Base-by-base conservation (phyloP, 92 coral and sea anemone genomes). In the Porites rus region DNA sequence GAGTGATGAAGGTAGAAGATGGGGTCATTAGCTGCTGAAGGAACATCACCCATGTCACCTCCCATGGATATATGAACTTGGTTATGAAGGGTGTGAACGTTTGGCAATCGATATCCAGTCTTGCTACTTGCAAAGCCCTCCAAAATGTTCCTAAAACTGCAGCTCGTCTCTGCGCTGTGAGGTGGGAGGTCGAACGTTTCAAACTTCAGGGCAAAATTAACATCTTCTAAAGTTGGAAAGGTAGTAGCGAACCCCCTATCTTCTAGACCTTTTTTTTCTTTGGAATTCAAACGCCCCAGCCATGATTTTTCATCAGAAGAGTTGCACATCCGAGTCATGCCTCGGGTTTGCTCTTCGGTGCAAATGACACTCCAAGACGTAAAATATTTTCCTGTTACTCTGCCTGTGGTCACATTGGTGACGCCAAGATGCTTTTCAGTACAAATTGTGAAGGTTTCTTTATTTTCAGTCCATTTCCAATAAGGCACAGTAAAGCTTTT, bases 1-100 rank as follows among this genome's bases (percentile, higher is more conserved):
- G 81, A 53, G 53, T 90, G 93, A 65, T 90, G 93, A 50, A 90
- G 90, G 1, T 50, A 20, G 61, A 90, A 90, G 22, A 87, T 70
- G n/a, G 92, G 92, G 81, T 91, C 94, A 61, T 91, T 91, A 9
- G 94, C 13, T 1, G 94, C 84, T 6, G 84, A 65, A 17, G 76
- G 71, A 16, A 88, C 91, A 22, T 63, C 70, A 16, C 65, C 80
- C 92, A 91, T 91, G 10, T 70, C 38, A 11, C 91, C 91, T n/a
- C 91, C 93, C 19, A 90, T 2, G 18, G 1, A 58, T 7, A 65
- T 61, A 31, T 91, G 94, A 10, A 91, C 91, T 51, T 12, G 59
- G 86, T 91, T 87, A 82, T 91, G 94, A 10, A 91, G 10, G 61
- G 51, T 65, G 63, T 21, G 69, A 6, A 60, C 73, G 1, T 59